Evolutionary conservation across 2,888 invertebrate species (phyloP).

Genomic region (Agrotis segetum): DNA sequence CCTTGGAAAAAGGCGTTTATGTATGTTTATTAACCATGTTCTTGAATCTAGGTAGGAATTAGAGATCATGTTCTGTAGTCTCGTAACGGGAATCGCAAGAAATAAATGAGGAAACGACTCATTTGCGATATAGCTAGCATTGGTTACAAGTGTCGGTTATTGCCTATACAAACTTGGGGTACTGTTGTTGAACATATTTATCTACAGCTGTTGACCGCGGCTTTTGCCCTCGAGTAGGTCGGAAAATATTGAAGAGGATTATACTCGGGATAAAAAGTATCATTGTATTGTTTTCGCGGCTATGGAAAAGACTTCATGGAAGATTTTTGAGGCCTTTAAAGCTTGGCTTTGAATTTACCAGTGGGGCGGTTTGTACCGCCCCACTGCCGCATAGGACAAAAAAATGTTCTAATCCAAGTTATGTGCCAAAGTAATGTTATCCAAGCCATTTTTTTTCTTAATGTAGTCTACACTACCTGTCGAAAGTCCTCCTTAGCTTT

Average conservation of each 20-base stretch:
- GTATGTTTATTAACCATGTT: constrained; percentile 3
- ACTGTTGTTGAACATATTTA: neutral
- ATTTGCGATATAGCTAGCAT: constrained; percentile 42
- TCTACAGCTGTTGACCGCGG: neutral
- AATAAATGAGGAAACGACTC: constrained; percentile 59
- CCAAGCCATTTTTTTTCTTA: neutral
- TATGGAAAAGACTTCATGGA: no score
- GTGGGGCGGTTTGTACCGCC: no score
- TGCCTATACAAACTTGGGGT: neutral
- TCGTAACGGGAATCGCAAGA: constrained; percentile 55
- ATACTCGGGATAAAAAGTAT: no score
- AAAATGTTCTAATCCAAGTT: no score
- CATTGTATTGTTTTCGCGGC: no score
- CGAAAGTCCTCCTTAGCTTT: no score
- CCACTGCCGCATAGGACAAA: no score
- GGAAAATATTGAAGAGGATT: neutral
- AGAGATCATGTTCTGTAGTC: constrained; percentile 39
- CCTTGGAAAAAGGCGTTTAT: neutral
- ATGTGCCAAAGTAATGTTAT: no score
- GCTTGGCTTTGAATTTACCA: no score
- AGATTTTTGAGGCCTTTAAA: no score
- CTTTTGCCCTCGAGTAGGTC: neutral
- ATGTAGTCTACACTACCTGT: no score
- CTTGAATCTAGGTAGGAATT: constrained; percentile 22
- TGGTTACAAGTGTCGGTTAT: constrained; percentile 30